Evolutionary conservation across 2,797 vertebrate genomes (phyloP).

Genomic region (Monodelphis domestica): DNA sequence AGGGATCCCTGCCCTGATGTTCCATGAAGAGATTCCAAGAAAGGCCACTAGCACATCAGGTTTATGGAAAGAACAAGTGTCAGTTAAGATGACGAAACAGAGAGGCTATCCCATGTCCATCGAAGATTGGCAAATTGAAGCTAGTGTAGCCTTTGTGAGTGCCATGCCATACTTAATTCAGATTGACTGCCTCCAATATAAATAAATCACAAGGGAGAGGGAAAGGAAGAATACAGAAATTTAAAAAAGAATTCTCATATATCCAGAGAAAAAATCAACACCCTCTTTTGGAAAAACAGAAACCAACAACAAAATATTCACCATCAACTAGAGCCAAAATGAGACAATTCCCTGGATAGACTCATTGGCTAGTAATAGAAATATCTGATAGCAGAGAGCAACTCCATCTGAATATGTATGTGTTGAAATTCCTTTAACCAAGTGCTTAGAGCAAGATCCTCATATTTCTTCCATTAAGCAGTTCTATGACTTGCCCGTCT

Average conservation of each 20-base stretch:
- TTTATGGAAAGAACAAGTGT: background rate
- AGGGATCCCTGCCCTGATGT: background rate
- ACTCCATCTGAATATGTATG: background rate
- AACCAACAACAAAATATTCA: conserved; percentile 1
- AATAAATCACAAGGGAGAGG: background rate
- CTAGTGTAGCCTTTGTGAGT: background rate
- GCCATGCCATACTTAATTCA: background rate
- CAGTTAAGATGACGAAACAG: background rate
- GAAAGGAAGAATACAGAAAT: conserved; percentile 4
- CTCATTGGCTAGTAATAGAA: background rate
- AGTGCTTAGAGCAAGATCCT: background rate
- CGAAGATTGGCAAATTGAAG: background rate
- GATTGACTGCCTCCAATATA: background rate
- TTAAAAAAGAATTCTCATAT: conserved; percentile 33
- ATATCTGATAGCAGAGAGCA: background rate
- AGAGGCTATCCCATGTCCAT: background rate
- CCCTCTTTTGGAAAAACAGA: background rate
- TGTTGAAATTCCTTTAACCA: conserved; percentile 11
- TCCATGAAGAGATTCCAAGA: background rate
- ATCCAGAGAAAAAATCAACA: conserved; percentile 17
- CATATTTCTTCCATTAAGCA: background rate
- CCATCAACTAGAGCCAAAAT: background rate
- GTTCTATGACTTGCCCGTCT: background rate
- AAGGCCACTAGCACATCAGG: background rate
- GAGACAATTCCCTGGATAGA: background rate